These are phyloP conservation scores for Huso huso DNA, from an alignment of 2,797 vertebrate species.

Conservation along the genomic window DNA sequence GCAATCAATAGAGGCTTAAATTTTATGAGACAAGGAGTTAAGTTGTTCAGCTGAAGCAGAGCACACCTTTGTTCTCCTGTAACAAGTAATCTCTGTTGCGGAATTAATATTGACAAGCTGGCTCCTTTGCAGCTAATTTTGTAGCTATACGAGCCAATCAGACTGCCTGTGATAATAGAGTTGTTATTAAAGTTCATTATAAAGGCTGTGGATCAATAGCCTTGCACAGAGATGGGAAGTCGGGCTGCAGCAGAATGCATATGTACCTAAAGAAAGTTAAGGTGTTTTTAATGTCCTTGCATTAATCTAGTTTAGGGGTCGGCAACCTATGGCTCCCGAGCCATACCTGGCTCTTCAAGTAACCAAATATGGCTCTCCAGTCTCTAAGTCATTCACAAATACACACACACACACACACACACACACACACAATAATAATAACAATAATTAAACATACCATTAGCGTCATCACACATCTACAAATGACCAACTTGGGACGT, in stretches of 20 bases:
- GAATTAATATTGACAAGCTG: constrained; percentile 81
- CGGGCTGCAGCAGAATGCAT: constrained; percentile 45
- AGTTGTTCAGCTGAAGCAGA: constrained; percentile 59
- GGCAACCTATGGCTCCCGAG: too few relatives aligned
- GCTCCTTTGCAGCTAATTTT: constrained; percentile 76
- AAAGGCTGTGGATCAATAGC: constrained; percentile 77
- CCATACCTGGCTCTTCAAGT: too few relatives aligned
- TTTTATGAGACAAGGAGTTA: constrained; percentile 78
- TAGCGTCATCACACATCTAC: too few relatives aligned
- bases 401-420: too few relatives aligned
- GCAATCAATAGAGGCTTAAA: constrained; percentile 80
- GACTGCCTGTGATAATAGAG: constrained; percentile 72
- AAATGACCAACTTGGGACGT: too few relatives aligned
- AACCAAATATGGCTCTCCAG: too few relatives aligned
- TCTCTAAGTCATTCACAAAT: too few relatives aligned
- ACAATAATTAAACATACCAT: too few relatives aligned
- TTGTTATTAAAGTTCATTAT: constrained; percentile 88
- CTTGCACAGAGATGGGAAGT: constrained; percentile 71
- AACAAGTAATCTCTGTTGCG: constrained; percentile 73
- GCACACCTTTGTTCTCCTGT: constrained; percentile 82
- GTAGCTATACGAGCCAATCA: constrained; percentile 60
- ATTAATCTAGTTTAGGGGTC: background rate
- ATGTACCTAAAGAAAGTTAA: constrained; percentile 15
- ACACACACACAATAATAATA: too few relatives aligned
- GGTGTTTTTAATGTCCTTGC: constrained; percentile 25